Percentiles rank a stretch among this genome's conserved stretches.
phyloP scores from a whole-genome alignment of 2,797 vertebrate species.

The Sparus aurata region DNA sequence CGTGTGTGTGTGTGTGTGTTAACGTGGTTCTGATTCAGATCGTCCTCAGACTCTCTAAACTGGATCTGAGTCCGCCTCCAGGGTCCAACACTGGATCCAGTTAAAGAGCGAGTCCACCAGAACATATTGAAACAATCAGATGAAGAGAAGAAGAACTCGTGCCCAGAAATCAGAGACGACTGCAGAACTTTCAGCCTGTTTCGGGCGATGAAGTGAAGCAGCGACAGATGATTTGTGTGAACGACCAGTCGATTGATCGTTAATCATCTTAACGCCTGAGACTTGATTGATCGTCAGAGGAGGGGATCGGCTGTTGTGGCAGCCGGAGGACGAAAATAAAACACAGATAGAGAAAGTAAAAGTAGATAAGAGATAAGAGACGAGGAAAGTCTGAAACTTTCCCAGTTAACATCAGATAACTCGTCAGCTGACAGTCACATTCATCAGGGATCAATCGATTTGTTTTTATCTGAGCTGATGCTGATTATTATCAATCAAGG shows the following conservation, averaged over 20 bases:
- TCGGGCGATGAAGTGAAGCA: not conserved
- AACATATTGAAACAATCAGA: not conserved
- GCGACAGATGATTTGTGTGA: not conserved
- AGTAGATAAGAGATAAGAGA: too few species aligned
- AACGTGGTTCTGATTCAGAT: conserved; percentile 2
- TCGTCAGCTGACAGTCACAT: too few species aligned
- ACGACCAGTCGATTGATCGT: too few species aligned
- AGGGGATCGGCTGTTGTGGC: not conserved
- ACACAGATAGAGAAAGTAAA: too few species aligned
- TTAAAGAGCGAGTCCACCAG: not conserved
- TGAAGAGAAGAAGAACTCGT: not conserved
- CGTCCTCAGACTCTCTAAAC: not conserved
- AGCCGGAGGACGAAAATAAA: too few species aligned
- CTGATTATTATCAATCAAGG: too few species aligned
- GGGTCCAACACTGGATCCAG: not conserved
- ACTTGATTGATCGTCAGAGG: not conserved
- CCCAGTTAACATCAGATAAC: too few species aligned
- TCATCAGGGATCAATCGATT: too few species aligned
- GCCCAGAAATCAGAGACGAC: not conserved
- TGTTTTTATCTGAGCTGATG: too few species aligned
- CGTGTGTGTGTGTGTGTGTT: too few species aligned
- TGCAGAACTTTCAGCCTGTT: not conserved
- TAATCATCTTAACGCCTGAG: not conserved
- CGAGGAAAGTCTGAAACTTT: too few species aligned
- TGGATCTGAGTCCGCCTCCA: not conserved